Base-by-base conservation (phyloP, 2,113 vertebrate species). In the Montifringilla adamsi region DNA sequence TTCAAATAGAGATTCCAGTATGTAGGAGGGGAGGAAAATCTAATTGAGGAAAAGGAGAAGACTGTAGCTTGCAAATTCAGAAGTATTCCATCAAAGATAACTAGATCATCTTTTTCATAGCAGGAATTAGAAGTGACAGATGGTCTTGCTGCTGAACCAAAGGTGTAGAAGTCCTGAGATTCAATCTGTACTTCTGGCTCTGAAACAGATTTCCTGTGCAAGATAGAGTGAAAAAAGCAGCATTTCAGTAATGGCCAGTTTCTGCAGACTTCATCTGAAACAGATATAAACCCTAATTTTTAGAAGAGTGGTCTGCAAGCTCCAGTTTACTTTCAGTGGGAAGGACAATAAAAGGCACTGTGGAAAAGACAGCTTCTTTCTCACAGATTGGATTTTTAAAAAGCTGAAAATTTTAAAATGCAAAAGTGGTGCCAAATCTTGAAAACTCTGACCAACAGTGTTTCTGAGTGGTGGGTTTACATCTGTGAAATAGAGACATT, bases 111-210 rank as follows among this genome's bases (percentile, higher is more conserved):
- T 95, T 94, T 93, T 90, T 90, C 92, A 59, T 90, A 91, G 75
- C 78, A 86, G 87, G 82, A 95, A 93, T 93, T 96, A 80, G 66
- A 94, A 95, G 64, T 76, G 91, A 94, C 95, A 95, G 94, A 94
- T 92, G 93, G 93, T 90, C 92, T 85, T 95, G 77, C 44, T 89
- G 72, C 83, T 81, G 87, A 97, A 94, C n/a, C 75, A 93, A 92
- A 93, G 92, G 92, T 89, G 82, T 93, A 91, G 87, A 94, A 93
- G 88, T 87, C 92, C 80, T 89, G 52, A 91, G 79, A 94, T 60
- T 62, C 73, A 94, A 58, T 79, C 91, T 94, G 58, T 83, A 84
- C 84, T 94, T 88, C 66, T 96, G 89, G 89, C 91, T 94, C 47
- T 60, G 72, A 94, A 92, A 86, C 46, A 83, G 81, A 60, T 74